Base-by-base conservation (phyloP, 2,888 invertebrate genomes). In the Lithophane socia region DNA sequence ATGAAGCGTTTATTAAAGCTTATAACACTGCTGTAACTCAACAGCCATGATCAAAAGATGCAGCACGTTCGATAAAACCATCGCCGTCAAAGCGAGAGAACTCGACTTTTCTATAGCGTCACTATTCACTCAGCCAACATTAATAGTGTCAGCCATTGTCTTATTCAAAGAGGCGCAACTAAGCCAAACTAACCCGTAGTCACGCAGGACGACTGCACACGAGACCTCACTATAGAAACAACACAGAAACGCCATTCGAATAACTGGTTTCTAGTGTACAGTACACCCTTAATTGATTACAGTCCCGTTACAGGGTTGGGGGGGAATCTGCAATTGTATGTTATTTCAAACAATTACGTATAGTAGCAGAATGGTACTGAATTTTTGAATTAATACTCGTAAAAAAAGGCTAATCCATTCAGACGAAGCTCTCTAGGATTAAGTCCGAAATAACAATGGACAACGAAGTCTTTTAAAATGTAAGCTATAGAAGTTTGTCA, bases 221-320 rank as follows among this genome's bases (percentile, higher is more conserved):
- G 71, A 83, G 72, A 77, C 73, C 64, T 58, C 73, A 72, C 82
- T 82, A 83, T 87, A 85, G 73, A 68, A 81, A 83, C 81, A 82
- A 73, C 78, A 82, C 74, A 83, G 73, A 80, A 88, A 82, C 76
- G 70, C 87, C 80, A 84, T 83, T 89, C 80, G 75, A 84, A 86
- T 90, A 88, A 90, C 89, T 86, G 86, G 88, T 87, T 87, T 79
- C 82, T 63, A 83, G 80, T 84, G 73, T 66, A 75, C 67, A 75
- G 87, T 78, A 87, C 80, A 87, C 84, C 86, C 86, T 90, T 91
- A 92, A 92, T 91, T 92, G 90, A 93, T 90, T 90, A 91, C 86
- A 79, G 79, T 72, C 24, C 66, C 70, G 82, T 79, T 76, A 74
- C 73, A 77, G 37, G 70, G 65, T 49, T 56, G 52, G 75, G 80